These are phyloP conservation scores for Anser cygnoides DNA, from an alignment of 2,113 vertebrate genomes.

Conservation along the genomic window DNA sequence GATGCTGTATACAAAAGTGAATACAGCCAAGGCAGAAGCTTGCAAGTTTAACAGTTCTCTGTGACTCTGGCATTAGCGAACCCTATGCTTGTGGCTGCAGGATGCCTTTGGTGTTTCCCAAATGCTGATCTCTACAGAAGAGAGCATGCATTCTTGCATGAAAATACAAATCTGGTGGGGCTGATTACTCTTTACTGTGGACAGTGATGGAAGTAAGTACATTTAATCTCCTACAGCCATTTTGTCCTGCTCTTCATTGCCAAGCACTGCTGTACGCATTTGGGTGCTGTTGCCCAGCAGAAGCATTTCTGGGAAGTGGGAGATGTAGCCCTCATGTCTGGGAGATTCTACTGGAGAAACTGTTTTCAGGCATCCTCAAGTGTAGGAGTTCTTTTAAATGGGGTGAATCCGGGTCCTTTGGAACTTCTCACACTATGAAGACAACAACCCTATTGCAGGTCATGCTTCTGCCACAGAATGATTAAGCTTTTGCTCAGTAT, in stretches of 20 bases:
- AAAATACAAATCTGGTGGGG: not conserved
- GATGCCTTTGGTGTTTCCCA: not conserved
- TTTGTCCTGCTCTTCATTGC: not conserved
- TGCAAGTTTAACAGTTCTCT: not conserved
- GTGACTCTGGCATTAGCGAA: not conserved
- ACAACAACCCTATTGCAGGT: not conserved
- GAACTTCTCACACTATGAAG: not conserved
- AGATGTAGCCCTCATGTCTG: accelerated
- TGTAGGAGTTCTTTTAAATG: not conserved
- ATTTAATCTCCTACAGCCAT: not conserved
- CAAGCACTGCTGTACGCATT: accelerated
- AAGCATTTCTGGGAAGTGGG: not conserved
- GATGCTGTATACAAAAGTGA: not conserved
- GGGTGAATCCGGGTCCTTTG: not conserved
- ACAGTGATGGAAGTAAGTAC: not conserved
- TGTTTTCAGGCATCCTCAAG: not conserved
- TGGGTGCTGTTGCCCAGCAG: not conserved
- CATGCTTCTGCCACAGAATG: not conserved
- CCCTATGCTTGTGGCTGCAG: not conserved
- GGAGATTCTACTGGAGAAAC: not conserved
- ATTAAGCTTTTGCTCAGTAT: not conserved
- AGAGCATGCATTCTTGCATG: not conserved
- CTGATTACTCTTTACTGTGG: not conserved
- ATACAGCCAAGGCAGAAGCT: not conserved
- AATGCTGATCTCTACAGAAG: not conserved